Base-by-base conservation (phyloP, 1,140 invertebrate species). In the Pogonomyrmex californicus region DNA sequence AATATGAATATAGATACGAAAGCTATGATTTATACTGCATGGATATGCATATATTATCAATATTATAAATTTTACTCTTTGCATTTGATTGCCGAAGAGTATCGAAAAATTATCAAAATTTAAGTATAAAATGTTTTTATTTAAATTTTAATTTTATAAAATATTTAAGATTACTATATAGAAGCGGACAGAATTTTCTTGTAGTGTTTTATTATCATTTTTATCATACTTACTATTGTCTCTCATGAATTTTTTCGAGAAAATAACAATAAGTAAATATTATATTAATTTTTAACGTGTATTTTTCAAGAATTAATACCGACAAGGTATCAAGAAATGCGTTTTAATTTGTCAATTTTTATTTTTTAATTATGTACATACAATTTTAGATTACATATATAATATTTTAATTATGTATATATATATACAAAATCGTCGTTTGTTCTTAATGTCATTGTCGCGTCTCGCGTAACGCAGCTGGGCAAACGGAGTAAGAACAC, bases 401-500 rank as follows among this genome's bases (percentile, higher is more conserved):
- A 56, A n/a, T 56, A 17, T 33, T 62, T 33, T 62, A 7, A 9
- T 3, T 33, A 60, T 30, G 5, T 30, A 10, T 17, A 30, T 30
- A 44, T 17, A 73, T n/a, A 3, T 14, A 14, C 23, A 60, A 33
- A 47, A 71, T 36, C 23, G 41, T 71, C 10, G 38, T 66, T 82
- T 23, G 10, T 54, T 51, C 49, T 6, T 38, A 30, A 66, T 23
- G 33, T 6, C 17, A 6, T 51, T 63, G 41, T n/a, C 5, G 60
- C 36, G 23, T 63, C 51, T 54, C 51, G 85, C 63, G 30, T 51
- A 44, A 2, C 7, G 33, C 76, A 68, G 65, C 77, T 86, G 73
- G 58, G 49, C 49, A 85, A 85, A 85, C 62, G 75, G 10, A 51
- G 58, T 60, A 85, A 85, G 71, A 85, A 77, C 58, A 78, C 75